These are phyloP conservation scores for Cyclophora albipunctata DNA, from an alignment of 2,888 invertebrate genomes.

Conservation along the genomic window DNA sequence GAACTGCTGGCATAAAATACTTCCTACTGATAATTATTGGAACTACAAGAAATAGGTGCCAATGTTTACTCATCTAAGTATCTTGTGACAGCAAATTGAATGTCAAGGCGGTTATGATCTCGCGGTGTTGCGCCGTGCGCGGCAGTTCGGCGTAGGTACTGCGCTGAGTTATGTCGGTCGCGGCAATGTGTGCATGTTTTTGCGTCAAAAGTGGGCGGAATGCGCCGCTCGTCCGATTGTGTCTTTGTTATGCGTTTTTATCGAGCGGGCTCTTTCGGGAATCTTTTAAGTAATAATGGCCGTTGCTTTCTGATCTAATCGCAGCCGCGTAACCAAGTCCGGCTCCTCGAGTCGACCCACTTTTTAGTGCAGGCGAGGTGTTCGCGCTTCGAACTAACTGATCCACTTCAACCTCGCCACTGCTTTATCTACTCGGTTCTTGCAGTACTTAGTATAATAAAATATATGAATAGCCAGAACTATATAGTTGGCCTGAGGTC, in stretches of 20 bases:
- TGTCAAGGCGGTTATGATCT: too few relatives aligned
- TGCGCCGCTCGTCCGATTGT: slow-evolving; percentile 19
- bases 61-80: too few relatives aligned
- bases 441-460: too few relatives aligned
- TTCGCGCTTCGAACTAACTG: slow-evolving; percentile 1
- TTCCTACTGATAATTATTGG: too few relatives aligned
- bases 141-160: not conserved
- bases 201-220: not conserved
- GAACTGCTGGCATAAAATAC: too few relatives aligned
- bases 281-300: slow-evolving; percentile 46
- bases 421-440: too few relatives aligned
- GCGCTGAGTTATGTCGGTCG: slow-evolving; percentile 9
- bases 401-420: too few relatives aligned
- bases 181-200: slow-evolving; percentile 13
- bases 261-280: slow-evolving; percentile 45
- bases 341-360: slow-evolving; percentile 30
- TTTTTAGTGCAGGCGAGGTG: slow-evolving; percentile 31
- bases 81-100: too few relatives aligned
- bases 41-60: too few relatives aligned
- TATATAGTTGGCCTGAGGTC: not conserved
- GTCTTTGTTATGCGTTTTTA: slow-evolving; percentile 46
- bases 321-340: slow-evolving; percentile 37
- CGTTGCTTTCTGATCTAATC: slow-evolving; percentile 46
- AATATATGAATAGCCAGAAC: too few relatives aligned
- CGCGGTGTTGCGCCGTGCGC: too few relatives aligned